Conservation (phyloP, 1,140 invertebrate species). For the Nixonia krombeini region DNA sequence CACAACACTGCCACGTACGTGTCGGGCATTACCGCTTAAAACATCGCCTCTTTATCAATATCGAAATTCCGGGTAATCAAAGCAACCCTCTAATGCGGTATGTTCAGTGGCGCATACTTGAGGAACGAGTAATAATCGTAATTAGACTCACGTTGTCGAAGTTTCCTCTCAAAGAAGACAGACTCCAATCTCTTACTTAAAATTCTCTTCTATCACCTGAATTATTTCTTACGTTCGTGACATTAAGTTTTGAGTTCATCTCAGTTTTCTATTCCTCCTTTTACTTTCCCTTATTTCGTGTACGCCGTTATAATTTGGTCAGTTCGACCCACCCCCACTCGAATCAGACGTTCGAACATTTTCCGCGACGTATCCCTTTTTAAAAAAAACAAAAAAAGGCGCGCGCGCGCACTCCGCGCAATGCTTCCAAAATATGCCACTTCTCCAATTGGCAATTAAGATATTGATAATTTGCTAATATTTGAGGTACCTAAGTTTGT, state of each 20-base stretch:
- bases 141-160: slow-evolving; percentile 36
- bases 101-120: background rate
- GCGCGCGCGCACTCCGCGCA: slow-evolving; percentile 7
- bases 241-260: slow-evolving; percentile 19
- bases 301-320: slow-evolving; percentile 6
- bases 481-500: background rate
- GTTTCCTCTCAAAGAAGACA: slow-evolving; percentile 8
- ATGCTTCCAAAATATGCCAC: background rate
- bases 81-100: too few relatives aligned
- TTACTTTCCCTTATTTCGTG: slow-evolving; percentile 11
- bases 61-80: too few relatives aligned
- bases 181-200: slow-evolving; percentile 25
- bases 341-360: slow-evolving; percentile 41
- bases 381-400: too few relatives aligned
- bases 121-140: background rate
- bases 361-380: slow-evolving; percentile 37
- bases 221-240: slow-evolving; percentile 31
- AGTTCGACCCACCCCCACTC: slow-evolving; percentile 19
- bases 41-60: too few relatives aligned
- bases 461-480: background rate
- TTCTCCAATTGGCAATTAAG: background rate
- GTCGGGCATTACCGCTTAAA: too few relatives aligned
- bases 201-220: slow-evolving; percentile 25
- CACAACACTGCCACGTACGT: too few relatives aligned
- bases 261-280: slow-evolving; percentile 9